Conservation (phyloP, 2,888 invertebrate genomes). For the Auanema freiburgensis region DNA sequence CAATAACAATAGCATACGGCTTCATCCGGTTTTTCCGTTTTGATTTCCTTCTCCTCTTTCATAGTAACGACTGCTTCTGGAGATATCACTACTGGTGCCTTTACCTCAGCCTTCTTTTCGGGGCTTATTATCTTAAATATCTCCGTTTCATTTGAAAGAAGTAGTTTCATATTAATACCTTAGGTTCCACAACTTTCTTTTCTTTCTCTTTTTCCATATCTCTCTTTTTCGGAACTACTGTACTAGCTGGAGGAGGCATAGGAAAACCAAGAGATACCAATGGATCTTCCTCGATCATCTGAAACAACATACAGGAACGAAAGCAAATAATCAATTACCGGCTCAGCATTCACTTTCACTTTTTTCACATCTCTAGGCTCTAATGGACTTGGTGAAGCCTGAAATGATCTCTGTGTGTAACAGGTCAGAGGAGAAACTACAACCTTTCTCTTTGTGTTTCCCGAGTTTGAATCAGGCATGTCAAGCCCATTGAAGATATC, state of each 20-base stretch:
- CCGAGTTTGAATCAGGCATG: not conserved
- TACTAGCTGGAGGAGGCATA: constrained; percentile 18
- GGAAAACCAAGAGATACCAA: not conserved
- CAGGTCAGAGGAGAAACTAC: too few relatives aligned
- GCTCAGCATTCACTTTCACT: constrained; percentile 7
- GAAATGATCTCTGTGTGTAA: not conserved
- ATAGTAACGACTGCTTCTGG: not conserved
- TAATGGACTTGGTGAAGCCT: constrained; percentile 9
- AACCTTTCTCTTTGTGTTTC: not conserved
- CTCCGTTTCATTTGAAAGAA: too few relatives aligned
- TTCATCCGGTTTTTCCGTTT: not conserved
- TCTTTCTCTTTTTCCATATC: not conserved
- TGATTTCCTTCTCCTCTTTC: constrained; percentile 2
- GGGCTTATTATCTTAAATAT: too few relatives aligned
- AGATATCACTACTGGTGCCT: too few relatives aligned
- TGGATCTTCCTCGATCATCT: constrained; percentile 13
- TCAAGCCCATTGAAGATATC: constrained; percentile 5
- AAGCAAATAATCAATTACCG: not conserved
- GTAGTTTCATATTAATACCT: constrained; percentile 5
- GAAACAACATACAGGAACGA: constrained; percentile 3
- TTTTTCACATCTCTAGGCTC: constrained; percentile 7
- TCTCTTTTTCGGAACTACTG: constrained; percentile 16
- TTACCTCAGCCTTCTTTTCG: too few relatives aligned
- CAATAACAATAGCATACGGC: not conserved
- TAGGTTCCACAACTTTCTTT: constrained; percentile 6